Evolutionary conservation across 2,113 vertebrate species (phyloP).

Genomic region (Microcebus lehilahytsara): DNA sequence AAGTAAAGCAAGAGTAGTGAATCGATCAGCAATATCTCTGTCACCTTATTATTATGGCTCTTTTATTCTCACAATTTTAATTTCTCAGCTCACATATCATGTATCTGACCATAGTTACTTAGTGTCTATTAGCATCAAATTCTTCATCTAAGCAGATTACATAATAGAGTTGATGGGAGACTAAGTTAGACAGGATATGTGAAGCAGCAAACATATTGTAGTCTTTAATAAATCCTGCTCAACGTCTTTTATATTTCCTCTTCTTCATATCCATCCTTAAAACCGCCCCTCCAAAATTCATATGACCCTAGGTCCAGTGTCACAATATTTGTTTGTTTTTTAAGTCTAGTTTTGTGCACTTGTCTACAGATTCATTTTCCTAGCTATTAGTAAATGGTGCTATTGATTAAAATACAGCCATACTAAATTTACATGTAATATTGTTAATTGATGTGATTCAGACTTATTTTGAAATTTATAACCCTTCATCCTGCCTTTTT

Average conservation of each 20-base stretch:
- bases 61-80: background rate
- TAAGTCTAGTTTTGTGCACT: background rate
- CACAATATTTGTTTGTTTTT: background rate
- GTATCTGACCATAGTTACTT: background rate
- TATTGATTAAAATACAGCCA: background rate
- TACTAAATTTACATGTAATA: background rate
- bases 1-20: background rate
- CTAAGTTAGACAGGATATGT: background rate
- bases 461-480: background rate
- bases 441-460: background rate
- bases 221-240: background rate
- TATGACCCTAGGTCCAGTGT: background rate
- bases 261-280: background rate
- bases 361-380: background rate
- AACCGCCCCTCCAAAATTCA: fast-evolving
- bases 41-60: background rate
- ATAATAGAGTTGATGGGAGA: background rate
- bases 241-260: background rate
- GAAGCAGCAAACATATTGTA: background rate
- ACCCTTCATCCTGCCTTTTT: background rate
- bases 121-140: background rate
- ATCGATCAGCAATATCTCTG: background rate
- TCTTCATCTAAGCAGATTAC: background rate
- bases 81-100: background rate
- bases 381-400: background rate